Conservation (phyloP, 2,797 vertebrate genomes). For the Rhinichthys osculus region DNA sequence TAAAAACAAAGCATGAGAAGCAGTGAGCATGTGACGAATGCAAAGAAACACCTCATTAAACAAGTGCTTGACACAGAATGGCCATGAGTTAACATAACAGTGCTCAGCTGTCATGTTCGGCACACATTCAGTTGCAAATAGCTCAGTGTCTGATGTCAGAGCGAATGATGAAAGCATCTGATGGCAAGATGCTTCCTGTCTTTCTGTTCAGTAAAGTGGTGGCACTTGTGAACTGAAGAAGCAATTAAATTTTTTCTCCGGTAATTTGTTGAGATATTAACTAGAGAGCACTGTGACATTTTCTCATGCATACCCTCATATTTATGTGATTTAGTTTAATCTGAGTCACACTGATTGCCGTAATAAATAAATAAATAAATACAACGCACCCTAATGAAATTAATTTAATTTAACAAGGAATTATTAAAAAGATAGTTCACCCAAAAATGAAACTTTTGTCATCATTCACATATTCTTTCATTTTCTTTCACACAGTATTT, state of each 20-base stretch:
- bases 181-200: constrained; percentile 42
- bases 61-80: constrained; percentile 47
- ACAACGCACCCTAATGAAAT: background rate
- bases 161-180: constrained; percentile 33
- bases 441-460: background rate
- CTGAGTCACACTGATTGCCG: background rate
- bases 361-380: background rate
- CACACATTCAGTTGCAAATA: constrained; percentile 43
- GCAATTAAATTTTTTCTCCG: background rate
- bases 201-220: constrained; percentile 35
- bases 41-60: constrained; percentile 31
- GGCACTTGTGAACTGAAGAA: constrained; percentile 11
- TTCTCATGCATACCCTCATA: constrained; percentile 3
- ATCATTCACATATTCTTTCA: background rate
- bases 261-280: constrained; percentile 25
- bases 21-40: constrained; percentile 27
- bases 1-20: constrained; percentile 31
- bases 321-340: constrained; percentile 4
- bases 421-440: background rate
- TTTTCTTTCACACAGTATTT: background rate
- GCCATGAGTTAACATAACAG: constrained; percentile 46
- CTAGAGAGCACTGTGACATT: background rate
- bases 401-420: background rate
- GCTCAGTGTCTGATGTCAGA: constrained; percentile 46
- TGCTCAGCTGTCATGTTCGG: constrained; percentile 44